Percentiles rank a stretch among this genome's conserved stretches.
Conservation (phyloP, 2,888 invertebrate genomes). For the Ceriagrion tenellum region DNA sequence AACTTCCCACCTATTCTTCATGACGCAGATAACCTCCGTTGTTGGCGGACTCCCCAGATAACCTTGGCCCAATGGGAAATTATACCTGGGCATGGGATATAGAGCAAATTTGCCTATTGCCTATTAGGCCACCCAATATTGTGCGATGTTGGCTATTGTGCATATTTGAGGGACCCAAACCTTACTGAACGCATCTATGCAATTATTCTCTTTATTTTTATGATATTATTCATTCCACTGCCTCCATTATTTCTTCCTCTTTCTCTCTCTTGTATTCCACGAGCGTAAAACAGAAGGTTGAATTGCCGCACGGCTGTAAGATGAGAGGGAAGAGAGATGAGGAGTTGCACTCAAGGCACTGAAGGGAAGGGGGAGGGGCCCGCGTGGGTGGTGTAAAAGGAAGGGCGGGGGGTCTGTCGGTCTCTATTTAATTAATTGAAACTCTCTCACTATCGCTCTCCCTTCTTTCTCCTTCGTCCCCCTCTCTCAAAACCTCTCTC, state of each 20-base stretch:
- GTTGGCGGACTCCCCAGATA: too few species aligned
- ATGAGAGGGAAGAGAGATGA: neutral
- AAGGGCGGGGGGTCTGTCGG: constrained; percentile 12
- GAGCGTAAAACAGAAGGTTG: neutral
- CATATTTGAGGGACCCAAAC: too few species aligned
- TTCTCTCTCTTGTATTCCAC: neutral
- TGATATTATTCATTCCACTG: neutral
- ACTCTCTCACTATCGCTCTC: neutral
- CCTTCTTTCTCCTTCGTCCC: neutral
- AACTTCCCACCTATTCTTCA: too few species aligned
- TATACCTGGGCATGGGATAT: too few species aligned
- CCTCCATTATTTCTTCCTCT: neutral
- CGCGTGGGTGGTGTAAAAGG: neutral
- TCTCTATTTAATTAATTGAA: constrained; percentile 60
- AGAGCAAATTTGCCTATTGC: too few species aligned
- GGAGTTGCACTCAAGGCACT: neutral
- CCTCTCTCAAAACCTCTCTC: neutral
- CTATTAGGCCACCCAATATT: too few species aligned
- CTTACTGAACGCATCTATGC: too few species aligned
- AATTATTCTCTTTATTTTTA: too few species aligned
- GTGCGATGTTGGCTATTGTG: too few species aligned
- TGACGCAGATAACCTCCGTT: too few species aligned
- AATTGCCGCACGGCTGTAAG: neutral
- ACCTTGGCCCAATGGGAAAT: too few species aligned
- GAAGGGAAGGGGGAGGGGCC: neutral